Base-by-base conservation (phyloP, 2,797 vertebrate genomes). In the Gephyroberyx darwinii region DNA sequence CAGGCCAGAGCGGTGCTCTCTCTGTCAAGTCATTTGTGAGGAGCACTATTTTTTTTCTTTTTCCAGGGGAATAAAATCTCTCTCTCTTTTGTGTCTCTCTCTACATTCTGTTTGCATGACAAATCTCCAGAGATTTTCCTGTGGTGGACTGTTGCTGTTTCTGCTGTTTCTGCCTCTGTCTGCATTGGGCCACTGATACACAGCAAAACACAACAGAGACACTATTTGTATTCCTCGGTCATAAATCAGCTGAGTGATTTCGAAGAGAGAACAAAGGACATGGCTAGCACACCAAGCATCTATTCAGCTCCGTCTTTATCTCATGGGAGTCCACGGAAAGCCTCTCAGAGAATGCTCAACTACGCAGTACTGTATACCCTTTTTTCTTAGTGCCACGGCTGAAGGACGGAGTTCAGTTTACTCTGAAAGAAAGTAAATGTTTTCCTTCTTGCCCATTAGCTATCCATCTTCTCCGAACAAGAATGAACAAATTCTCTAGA, bases 211-310 rank as follows among this genome's bases (percentile, higher is more conserved):
- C 73, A 82, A 70, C 57, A 77, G 30, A 61, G 57, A 67, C 55
- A 63, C 72, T 69, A 75, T 77, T 80, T 74, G 81, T 79, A 70
- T 83, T 77, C 71, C 50, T 65, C 12, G 6, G 71, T 81, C 78
- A 33, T 90, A 89, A 87, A 90, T 89, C 84, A 88, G 68, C 75
- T 0, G 37, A 76, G 60, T 74, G 66, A 80, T 88, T 85, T 84
- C 74, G 84, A 78, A 77, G 60, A 54, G 64, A 76, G 69, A 78
- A 87, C 75, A 86, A 84, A 84, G 78, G 83, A 82, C 71, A 71
- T 8, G 47, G 67, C 70, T 30, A 63, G 64, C 73, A 63, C 65
- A 47, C 65, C 63, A 57, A 77, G 69, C 70, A 69, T 80, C 69
- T 64, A 62, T 75, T 64, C 53, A 62, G 65, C 52, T 72, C 45